Conservation (phyloP, 2,888 invertebrate species). For the Xestia c-nigrum region DNA sequence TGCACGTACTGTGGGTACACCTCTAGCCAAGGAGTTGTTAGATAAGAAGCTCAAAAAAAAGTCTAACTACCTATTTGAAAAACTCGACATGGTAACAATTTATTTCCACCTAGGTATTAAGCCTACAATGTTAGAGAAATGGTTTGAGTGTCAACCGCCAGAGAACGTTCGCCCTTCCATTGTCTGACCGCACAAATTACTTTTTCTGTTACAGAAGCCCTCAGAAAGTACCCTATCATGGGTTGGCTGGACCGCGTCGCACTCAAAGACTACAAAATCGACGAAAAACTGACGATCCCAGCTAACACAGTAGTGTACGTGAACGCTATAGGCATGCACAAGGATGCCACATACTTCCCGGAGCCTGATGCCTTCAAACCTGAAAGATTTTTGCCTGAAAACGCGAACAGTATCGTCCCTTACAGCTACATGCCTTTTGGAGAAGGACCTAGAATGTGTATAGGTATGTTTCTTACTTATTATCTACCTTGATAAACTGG, state of each 20-base stretch:
- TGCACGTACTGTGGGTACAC: no score
- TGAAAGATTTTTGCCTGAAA: conserved; percentile 90
- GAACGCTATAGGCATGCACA: conserved; percentile 74
- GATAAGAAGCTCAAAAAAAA: background rate
- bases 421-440: conserved; percentile 89
- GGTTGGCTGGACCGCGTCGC: conserved; percentile 77
- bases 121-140: background rate
- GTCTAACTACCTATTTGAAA: background rate
- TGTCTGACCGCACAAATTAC: background rate
- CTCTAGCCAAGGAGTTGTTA: background rate
- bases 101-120: background rate
- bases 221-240: conserved; percentile 78
- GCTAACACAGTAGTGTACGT: conserved; percentile 76
- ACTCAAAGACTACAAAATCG: conserved; percentile 69
- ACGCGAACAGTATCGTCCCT: conserved; percentile 79
- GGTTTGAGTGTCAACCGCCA: background rate
- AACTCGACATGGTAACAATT: background rate
- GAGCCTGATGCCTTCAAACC: conserved; percentile 89
- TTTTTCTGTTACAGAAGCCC: conserved; percentile 68
- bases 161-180: background rate
- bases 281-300: conserved; percentile 73
- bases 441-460: conserved; percentile 91
- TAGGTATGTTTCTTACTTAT: conserved; percentile 80
- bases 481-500: background rate
- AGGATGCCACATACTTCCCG: conserved; percentile 86